These are phyloP conservation scores for Cybosia mesomella DNA, from an alignment of 2,888 invertebrate genomes.

Conservation along the genomic window DNA sequence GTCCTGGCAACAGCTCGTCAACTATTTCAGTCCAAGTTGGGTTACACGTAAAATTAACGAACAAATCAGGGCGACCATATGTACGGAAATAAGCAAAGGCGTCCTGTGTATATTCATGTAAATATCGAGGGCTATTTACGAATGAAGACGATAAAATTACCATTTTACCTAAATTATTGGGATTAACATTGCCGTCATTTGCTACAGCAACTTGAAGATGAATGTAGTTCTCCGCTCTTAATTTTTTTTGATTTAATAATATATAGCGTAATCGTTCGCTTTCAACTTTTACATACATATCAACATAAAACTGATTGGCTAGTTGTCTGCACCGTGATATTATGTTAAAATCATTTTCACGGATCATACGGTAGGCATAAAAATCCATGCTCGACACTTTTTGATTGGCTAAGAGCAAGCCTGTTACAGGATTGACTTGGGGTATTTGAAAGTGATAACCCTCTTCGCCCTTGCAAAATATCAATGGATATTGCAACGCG, in stretches of 20 bases:
- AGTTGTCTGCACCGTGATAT: constrained; percentile 27
- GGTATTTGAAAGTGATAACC: constrained; percentile 55
- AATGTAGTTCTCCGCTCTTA: constrained; percentile 48
- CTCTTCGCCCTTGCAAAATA: constrained; percentile 57
- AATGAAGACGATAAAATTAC: constrained; percentile 56
- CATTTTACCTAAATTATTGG: constrained; percentile 40
- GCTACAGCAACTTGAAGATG: constrained; percentile 57
- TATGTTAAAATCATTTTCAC: constrained; percentile 33
- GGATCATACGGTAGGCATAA: constrained; percentile 49
- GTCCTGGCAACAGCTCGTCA: constrained; percentile 29
- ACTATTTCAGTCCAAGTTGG: constrained; percentile 52
- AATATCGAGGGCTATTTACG: constrained; percentile 51
- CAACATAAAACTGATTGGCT: constrained; percentile 37
- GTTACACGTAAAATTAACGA: constrained; percentile 50
- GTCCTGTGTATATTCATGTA: constrained; percentile 56
- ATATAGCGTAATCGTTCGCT: constrained; percentile 57
- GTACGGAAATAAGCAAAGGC: constrained; percentile 55
- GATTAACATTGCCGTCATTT: constrained; percentile 37
- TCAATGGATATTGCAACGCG: constrained; percentile 64
- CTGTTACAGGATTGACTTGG: constrained; percentile 41
- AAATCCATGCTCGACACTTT: constrained; percentile 47
- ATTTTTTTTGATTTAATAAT: constrained; percentile 42
- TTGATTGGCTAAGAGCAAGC: constrained; percentile 32
- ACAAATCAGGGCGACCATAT: constrained; percentile 50
- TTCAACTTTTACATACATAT: constrained; percentile 44